Conservation (phyloP, 2,888 invertebrate species). For the Blera fallax region DNA sequence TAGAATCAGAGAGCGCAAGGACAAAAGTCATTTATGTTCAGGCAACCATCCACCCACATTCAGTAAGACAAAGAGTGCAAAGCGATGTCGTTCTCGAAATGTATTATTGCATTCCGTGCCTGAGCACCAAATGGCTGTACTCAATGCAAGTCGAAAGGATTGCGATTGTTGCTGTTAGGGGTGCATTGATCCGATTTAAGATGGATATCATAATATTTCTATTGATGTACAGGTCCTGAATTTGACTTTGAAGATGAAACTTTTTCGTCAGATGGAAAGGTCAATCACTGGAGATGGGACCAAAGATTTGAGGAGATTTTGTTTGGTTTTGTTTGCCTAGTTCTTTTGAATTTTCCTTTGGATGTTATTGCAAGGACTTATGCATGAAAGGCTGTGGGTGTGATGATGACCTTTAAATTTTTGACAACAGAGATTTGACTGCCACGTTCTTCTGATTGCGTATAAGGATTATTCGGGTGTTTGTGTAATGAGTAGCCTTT, state of each 20-base stretch:
- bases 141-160: not conserved
- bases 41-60: not conserved
- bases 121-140: conserved; percentile 3
- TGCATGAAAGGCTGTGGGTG: not conserved
- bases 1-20: not conserved
- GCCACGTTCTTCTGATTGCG: too few species aligned
- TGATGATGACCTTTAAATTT: not conserved
- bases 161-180: not conserved
- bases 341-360: not conserved
- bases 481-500: too few species aligned
- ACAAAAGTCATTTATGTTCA: not conserved
- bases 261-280: not conserved
- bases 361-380: not conserved
- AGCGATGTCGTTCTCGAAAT: conserved; percentile 3
- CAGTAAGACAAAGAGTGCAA: not conserved
- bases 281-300: not conserved
- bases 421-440: too few species aligned
- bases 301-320: not conserved
- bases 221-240: not conserved
- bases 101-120: conserved; percentile 44
- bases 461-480: too few species aligned
- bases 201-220: not conserved
- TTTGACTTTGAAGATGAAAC: not conserved
- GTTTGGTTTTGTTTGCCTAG: too few species aligned
- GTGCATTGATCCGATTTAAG: not conserved